Evolutionary conservation across 2,797 vertebrate species (phyloP), one percentile per base, ranked within the genome.

Genomic region (Saxicola maurus): DNA sequence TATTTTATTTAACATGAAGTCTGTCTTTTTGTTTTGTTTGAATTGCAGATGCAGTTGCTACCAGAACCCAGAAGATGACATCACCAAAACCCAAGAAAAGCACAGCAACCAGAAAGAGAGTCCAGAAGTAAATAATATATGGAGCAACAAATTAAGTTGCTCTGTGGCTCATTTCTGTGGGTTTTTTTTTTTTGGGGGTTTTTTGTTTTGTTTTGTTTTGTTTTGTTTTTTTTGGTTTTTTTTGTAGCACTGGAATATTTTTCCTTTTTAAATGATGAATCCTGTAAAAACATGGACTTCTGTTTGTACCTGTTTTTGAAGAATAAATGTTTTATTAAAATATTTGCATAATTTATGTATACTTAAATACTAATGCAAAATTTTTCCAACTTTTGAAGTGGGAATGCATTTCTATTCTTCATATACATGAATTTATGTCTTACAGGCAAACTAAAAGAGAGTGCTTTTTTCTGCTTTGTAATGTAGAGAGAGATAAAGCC

Each of bases 91-190:
- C 48, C 74, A 89, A 72, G 53, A 95, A 91, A 95, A 89, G 76
- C 87, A 82, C 86, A 82, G 94, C 86, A 95, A 88, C 91, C 69
- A 96, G 92, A 86, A 97, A 87, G 94, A 96, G 87, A 92, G 76
- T 89, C 46, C 93, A 93, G 91, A 97, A 97, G 72, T 97, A 91
- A 95, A 92, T 57, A 67, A 67, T 71, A 85, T 12, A 45, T 62
- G 31, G 65, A 85, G 30, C 61, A 77, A 79, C 42, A 76, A 79
- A 74, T 73, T 79, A 64, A 89, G 52, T 59, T 90, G 56, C 76
- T 77, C 49, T 46, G 30, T 28, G 52, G 27, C 60, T 89, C 43
- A 43, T 62, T 83, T 89, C 74, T 55, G 13, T 31, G 20, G 33
- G 8, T 33, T 33, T 33, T 31, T 31, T 9, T 18, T 27, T 28